Evolutionary conservation across 2,888 invertebrate species (phyloP), one percentile per base, ranked within the genome.

Genomic region (Clanis bilineata): DNA sequence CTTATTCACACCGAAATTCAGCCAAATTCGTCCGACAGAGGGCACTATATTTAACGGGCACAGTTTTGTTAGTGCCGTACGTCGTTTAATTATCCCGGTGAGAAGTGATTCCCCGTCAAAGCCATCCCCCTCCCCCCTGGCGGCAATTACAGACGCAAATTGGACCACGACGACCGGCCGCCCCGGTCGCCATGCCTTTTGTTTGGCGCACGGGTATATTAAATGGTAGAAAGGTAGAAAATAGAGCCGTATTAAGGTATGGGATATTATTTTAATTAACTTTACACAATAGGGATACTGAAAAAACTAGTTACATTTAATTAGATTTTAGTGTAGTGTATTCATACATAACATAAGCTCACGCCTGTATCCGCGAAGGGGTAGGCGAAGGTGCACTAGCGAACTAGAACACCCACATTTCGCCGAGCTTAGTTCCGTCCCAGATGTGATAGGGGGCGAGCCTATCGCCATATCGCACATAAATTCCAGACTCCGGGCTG

Each of bases 61-160:
- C 51, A 51, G 51, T 51, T 51, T 51, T 51, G 51, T 51, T 51
- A 51, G 51, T 51, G 28, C 47, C 62, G 66, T 64, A 67, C 70
- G 61, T 67, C 74, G 77, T 74, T 78, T 82, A 82, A 83, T 82
- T 81, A 82, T 78, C 69, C 70, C 72, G 70, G 74, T 68, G 74
- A 74, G 76, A 76, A 79, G 77, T 79, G 81, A 83, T 79, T 81
- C 76, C 28, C 45, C 71, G 73, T 76, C 78, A 74, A 72, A 72
- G 76, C 43, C 15, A 23, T 39, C 56, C 32, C 6, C 32, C 9
- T 36, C 36, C 36, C 51, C 25, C 51, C 51, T 32, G 51, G 23
- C 25, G 41, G 43, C 56, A 57, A 57, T 57, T 57, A 57, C 57
- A 57, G 38, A 45, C 36, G 32, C 44, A 57, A 57, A 57, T 57